phyloP scores from a whole-genome alignment of 2,113 vertebrate genomes.

The Parotia lawesii region DNA sequence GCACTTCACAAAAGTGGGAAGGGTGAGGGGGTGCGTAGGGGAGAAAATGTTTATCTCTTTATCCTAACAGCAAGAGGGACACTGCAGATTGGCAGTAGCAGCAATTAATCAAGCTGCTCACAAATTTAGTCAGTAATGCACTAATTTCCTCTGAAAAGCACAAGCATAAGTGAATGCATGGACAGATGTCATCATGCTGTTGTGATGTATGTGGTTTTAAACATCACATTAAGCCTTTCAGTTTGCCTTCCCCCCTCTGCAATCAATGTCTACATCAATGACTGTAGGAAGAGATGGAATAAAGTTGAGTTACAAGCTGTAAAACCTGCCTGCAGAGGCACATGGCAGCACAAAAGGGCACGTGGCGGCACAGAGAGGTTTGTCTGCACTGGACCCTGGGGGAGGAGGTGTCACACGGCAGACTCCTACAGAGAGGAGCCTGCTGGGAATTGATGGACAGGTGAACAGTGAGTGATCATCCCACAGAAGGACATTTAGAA shows the following conservation, averaged over 20 bases:
- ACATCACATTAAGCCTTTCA: not conserved
- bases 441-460: too few species aligned
- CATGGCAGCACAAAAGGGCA: too few species aligned
- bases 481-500: too few species aligned
- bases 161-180: not conserved
- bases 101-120: not conserved
- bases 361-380: too few species aligned
- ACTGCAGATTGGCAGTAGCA: not conserved
- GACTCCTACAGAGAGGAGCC: too few species aligned
- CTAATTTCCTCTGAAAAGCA: not conserved
- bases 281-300: too few species aligned
- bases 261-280: not conserved
- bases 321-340: too few species aligned
- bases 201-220: not conserved
- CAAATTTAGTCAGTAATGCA: not conserved
- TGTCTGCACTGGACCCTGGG: too few species aligned
- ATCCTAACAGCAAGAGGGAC: not conserved
- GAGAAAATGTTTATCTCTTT: not conserved
- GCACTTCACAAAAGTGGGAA: not conserved
- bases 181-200: not conserved
- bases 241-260: not conserved
- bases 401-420: too few species aligned
- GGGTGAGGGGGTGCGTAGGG: accelerated
- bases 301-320: too few species aligned
- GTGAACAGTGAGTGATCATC: too few species aligned